Evolutionary conservation across 2,888 invertebrate genomes (phyloP), one percentile per base, ranked within the genome.

Genomic region (Rutpela maculata): DNA sequence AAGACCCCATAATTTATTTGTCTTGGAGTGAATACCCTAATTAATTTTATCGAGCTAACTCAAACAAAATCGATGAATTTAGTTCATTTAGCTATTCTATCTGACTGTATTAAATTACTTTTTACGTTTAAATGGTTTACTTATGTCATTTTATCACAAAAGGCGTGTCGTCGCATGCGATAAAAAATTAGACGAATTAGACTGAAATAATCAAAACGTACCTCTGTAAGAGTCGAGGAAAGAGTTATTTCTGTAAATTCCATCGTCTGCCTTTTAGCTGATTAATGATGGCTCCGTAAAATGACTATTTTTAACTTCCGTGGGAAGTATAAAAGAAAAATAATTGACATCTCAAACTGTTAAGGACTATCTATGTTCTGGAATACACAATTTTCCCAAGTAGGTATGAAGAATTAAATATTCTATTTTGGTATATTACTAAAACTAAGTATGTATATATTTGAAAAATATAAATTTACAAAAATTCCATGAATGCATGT

Each of bases 1-100:
- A 50, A 67, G 26, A 12, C 1, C 55, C 55, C 22, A 43, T 67
- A 67, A 67, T n/a, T 50, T 67, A 67, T 67, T 15, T 66, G 9
- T 12, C 19, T 59, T 50, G 7, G 18, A 59, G 19, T 59, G 15
- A 22, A 59, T 4, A 22, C 11, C 22, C 12, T 4, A 22, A 59
- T 59, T 19, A 59, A 59, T 59, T 59, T 59, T 50, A 50, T 22
- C 59, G 11, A 22, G 12, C 10, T 59, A 59, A 6, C 19, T 59
- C 22, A 0, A 57, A 59, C 10, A 59, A 59, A 59, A 59, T 59
- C 19, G 12, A 19, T 59, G 59, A 22, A 22, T 59, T 9, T 3
- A 15, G 10, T 22, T 19, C 19, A 22, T 59, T 59, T 12, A 59
- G 22, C 19, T 59, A 59, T n/a, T 50, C 11, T 56, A 19, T 59